phyloP scores from a whole-genome alignment of 1,140 invertebrate species.

The Papilio polytes region DNA sequence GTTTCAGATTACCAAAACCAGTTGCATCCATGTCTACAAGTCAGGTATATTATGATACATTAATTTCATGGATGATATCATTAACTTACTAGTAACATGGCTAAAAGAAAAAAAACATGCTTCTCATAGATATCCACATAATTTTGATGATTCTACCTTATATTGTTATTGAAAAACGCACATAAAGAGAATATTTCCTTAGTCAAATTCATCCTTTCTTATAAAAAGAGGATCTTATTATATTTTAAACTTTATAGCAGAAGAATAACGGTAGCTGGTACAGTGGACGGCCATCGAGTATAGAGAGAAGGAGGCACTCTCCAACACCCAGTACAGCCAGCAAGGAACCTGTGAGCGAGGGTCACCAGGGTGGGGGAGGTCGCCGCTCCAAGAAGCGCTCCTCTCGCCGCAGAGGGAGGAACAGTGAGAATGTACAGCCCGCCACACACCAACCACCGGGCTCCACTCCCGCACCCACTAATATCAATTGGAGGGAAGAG shows the following conservation, averaged over 20 bases:
- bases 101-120: no score
- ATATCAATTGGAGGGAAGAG: slow-evolving; percentile 73
- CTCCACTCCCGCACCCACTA: slow-evolving; percentile 47
- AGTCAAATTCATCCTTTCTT: no score
- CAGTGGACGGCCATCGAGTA: slow-evolving; percentile 55
- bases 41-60: slow-evolving; percentile 45
- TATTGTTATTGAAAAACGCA: no score
- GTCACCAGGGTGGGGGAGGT: slow-evolving; percentile 39
- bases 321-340: slow-evolving; percentile 52
- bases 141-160: no score
- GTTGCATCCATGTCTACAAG: slow-evolving; percentile 54
- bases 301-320: slow-evolving; percentile 60
- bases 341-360: slow-evolving; percentile 26
- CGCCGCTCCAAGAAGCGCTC: slow-evolving; percentile 39
- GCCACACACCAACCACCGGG: slow-evolving; percentile 46
- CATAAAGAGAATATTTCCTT: no score
- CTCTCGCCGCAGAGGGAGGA: slow-evolving; percentile 50
- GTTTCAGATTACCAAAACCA: slow-evolving; percentile 65
- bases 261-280: slow-evolving; percentile 57
- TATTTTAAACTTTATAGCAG: slow-evolving; percentile 39
- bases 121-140: no score
- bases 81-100: no score
- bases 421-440: slow-evolving; percentile 54
- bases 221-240: not conserved
- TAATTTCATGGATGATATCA: not conserved